Base-by-base conservation (phyloP, 2,113 vertebrate genomes). In the Sarotherodon lohbergeri region DNA sequence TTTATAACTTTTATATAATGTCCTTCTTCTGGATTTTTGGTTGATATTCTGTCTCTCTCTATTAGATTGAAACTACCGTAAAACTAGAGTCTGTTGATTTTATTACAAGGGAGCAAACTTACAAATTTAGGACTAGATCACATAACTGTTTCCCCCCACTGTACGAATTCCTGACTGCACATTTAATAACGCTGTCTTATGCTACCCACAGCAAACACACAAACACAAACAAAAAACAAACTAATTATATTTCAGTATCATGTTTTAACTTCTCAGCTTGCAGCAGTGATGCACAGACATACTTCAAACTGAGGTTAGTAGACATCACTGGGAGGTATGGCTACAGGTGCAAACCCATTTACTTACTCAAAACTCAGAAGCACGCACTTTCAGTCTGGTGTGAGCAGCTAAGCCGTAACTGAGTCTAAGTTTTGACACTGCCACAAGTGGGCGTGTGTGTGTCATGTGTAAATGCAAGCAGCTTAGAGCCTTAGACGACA, bases 401-500 rank as follows among this genome's bases (percentile, higher is more conserved):
- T 43, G 4, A 66, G 19, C 19, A 54, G 46, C 32, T n/a, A 12
- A 85, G 14, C 80, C 1, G 56, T 39, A 52, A 50, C 73, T 71
- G 22, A 13, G 4, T 29, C 34, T n/a, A 16, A 41, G 48, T 63
- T 55, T 57, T 41, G 19, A 48, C 79, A 73, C 46, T 57, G 80
- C 85, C 81, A 52, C n/a, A 10, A 83, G 88, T 82, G 8, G 54
- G 81, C 19, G 10, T 52, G 63, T 6, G 39, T 61, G 41, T 86
- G 59, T 82, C 17, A 78, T 54, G 71, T 84, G 57, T 85, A 16
- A 86, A 48, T 79, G 71, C 63, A 71, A 87, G 79, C 76, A 83
- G 56, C 71, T 90, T 80, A 89, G 88, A 84, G 86, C 73, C 83
- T 91, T 86, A 85, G 41, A 83, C 56, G 81, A 91, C 89, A 93